Evolutionary conservation across 1,140 invertebrate genomes (phyloP), one percentile per base, ranked within the genome.

Genomic region (Chironomus striatipennis): DNA sequence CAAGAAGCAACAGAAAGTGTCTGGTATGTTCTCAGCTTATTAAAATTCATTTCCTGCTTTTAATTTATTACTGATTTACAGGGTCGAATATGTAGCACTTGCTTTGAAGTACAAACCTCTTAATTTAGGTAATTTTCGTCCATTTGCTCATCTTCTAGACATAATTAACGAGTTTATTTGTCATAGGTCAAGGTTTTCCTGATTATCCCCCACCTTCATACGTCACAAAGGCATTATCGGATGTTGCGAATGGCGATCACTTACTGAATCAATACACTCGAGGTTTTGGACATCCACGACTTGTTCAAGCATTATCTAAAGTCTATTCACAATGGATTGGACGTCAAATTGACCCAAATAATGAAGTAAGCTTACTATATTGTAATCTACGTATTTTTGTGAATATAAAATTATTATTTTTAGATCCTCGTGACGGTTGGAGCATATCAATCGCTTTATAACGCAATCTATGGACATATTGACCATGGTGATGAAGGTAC

Each of bases 1-100:
- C 85, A 86, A 64, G 85, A 87, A 75, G 86, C 88, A n/a, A 84
- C 84, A 79, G 84, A 86, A 76, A 88, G 85, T 77, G 86, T 87
- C 2, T 87, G 86, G 85, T 86, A 77, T 81, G 80, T 77, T 70
- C n/a, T 21, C 4, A 6, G 9, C 2, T 18, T 67, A 8, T 20
- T 70, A 2, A 10, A 57, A 57, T 10, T 57, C n/a, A 70, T 20
- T 17, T 18, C 12, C 4, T 76, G 57, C 18, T 65, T 75, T 67
- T 21, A 47, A 43, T 1, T 73, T 75, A 43, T 65, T 74, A 43
- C 43, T 2, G 74, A 43, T 75, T 70, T 34, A 76, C 78, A 98
- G 96, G 97, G 94, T 97, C 24, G 97, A 99, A 83, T 98, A 98
- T 82, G 95, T 93, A 75, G 88, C 92, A 75, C 82, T 99, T 67